A percentile compares a stretch with the other conserved stretches of the same genome.
phyloP scores from a whole-genome alignment of 2,888 invertebrate species.

The Archips xylosteana region DNA sequence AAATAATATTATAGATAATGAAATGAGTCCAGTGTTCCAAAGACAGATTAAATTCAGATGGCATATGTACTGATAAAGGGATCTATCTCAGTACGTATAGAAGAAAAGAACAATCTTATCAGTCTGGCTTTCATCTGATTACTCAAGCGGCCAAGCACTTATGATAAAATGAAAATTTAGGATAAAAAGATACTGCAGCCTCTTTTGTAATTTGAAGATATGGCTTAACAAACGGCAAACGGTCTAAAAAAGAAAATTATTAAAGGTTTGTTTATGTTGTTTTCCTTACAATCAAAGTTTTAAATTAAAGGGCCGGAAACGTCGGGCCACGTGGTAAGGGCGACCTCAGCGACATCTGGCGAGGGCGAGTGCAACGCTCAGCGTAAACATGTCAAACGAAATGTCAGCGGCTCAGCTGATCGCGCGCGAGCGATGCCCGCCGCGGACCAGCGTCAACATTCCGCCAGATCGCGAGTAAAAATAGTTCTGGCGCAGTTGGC shows the following conservation, averaged over 20 bases:
- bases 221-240: too few relatives aligned
- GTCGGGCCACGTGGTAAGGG: conserved; percentile 37
- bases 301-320: not conserved
- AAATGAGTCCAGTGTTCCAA: not conserved
- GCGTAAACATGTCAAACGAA: conserved; percentile 81
- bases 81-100: conserved; percentile 38
- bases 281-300: not conserved
- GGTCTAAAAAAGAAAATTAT: not conserved
- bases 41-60: not conserved
- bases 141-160: not conserved
- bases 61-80: not conserved
- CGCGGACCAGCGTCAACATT: conserved; percentile 64
- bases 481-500: conserved; percentile 83
- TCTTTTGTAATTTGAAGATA: not conserved
- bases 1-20: not conserved
- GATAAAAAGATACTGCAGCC: conserved; percentile 1
- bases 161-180: conserved; percentile 28
- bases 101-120: conserved; percentile 15
- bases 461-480: conserved; percentile 74
- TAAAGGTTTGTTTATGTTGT: not conserved
- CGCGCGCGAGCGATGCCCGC: conserved; percentile 66
- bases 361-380: conserved; percentile 58
- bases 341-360: conserved; percentile 73
- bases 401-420: conserved; percentile 83
- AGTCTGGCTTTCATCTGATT: conserved; percentile 14